A percentile compares a stretch with the other conserved stretches of the same genome.
phyloP scores from a whole-genome alignment of 1,140 invertebrate species.

The Vanessa tameamea region DNA sequence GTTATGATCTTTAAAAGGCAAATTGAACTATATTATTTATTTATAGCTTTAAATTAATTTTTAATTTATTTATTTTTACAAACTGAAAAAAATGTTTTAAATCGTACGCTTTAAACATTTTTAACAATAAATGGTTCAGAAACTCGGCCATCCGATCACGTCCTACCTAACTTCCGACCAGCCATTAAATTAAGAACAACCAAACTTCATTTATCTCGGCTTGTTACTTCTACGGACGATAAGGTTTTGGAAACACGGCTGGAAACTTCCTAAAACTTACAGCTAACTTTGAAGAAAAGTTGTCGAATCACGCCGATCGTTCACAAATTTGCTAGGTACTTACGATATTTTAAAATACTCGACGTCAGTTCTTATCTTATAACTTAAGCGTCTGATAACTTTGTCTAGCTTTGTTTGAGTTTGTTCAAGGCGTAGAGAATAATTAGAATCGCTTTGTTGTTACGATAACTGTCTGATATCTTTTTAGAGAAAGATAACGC shows the following conservation, averaged over 20 bases:
- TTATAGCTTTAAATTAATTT: neutral
- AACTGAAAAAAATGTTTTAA: neutral
- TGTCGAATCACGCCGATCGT: conserved; percentile 74
- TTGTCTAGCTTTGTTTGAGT: conserved; percentile 28
- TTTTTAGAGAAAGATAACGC: conserved; percentile 10
- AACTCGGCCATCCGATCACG: conserved; percentile 56
- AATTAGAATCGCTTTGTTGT: conserved; percentile 28
- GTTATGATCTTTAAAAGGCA: no score
- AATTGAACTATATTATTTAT: no score
- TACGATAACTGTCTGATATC: conserved; percentile 26
- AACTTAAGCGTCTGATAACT: conserved; percentile 40
- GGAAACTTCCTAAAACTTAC: conserved; percentile 64
- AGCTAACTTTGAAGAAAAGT: conserved; percentile 64
- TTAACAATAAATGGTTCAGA: conserved; percentile 31
- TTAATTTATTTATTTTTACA: neutral
- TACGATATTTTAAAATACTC: conserved; percentile 73
- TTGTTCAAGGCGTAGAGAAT: conserved; percentile 25
- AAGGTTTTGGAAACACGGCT: conserved; percentile 70
- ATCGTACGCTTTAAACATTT: conserved; percentile 10
- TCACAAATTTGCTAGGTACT: conserved; percentile 73
- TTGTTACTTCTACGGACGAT: conserved; percentile 74
- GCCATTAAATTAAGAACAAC: conserved; percentile 77
- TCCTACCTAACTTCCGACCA: conserved; percentile 64
- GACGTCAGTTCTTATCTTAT: conserved; percentile 57
- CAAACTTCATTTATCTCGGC: conserved; percentile 77